Percentiles rank a stretch among this genome's conserved stretches.
Evolutionary conservation across 2,888 invertebrate genomes (phyloP).

Genomic region (Protonemura montana): DNA sequence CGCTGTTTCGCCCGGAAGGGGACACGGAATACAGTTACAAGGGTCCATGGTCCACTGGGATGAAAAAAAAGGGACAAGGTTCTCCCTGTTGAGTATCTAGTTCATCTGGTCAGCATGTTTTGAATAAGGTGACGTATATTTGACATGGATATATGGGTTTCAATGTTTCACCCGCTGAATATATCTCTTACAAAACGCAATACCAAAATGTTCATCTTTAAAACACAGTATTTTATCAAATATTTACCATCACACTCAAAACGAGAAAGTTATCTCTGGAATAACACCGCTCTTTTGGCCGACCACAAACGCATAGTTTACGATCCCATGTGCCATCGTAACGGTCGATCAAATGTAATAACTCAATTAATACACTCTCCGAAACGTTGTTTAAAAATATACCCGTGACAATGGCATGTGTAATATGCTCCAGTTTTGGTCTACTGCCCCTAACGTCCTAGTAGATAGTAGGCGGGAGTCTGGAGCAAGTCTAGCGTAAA

Average conservation of each 20-base stretch:
- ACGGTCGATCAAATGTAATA: background rate
- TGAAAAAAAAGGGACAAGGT: background rate
- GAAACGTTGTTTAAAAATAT: background rate
- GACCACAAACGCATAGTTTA: background rate
- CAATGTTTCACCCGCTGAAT: background rate
- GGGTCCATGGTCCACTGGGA: background rate
- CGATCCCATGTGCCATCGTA: background rate
- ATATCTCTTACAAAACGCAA: too few species aligned
- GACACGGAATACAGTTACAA: background rate
- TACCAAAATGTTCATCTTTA: background rate
- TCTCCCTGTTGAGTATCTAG: background rate
- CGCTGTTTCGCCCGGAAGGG: background rate
- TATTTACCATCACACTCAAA: background rate
- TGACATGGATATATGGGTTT: background rate
- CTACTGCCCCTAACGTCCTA: background rate
- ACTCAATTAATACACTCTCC: background rate
- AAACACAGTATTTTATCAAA: background rate
- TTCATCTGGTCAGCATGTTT: background rate
- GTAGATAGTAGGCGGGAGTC: constrained; percentile 3
- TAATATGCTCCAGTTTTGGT: background rate
- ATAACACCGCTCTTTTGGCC: background rate
- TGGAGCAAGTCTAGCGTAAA: background rate
- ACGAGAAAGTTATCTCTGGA: background rate
- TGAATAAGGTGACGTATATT: background rate
- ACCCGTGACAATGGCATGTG: background rate